Evolutionary conservation across 2,888 invertebrate species (phyloP).

Genomic region (Strigamia crassipes): DNA sequence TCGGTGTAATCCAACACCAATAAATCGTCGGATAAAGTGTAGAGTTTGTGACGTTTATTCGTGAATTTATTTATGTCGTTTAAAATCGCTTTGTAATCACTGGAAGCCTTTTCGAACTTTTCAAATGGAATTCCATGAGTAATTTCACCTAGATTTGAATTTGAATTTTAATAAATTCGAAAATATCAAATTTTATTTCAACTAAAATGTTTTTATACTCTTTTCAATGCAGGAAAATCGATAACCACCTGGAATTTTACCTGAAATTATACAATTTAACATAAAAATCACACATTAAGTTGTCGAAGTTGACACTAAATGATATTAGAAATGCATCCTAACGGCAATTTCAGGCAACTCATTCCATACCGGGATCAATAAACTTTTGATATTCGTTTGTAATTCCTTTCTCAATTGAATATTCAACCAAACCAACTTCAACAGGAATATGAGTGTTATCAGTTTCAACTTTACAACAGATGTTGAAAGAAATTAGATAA

Average conservation of each 20-base stretch:
- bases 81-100: not conserved
- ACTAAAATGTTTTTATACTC: not conserved
- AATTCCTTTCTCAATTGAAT: conserved; percentile 55
- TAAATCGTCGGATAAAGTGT: not conserved
- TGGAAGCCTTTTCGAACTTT: not conserved
- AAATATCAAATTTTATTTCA: not conserved
- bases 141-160: not conserved
- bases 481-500: conserved; percentile 55
- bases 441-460: conserved; percentile 54
- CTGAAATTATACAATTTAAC: conserved; percentile 46
- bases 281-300: no score
- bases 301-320: no score
- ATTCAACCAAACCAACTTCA: conserved; percentile 56
- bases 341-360: no score
- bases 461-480: conserved; percentile 53
- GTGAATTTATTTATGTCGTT: not conserved
- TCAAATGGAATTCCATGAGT: not conserved
- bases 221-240: not conserved
- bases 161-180: not conserved
- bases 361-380: conserved; percentile 54
- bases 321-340: no score
- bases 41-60: not conserved
- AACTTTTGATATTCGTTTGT: conserved; percentile 54
- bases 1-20: not conserved
- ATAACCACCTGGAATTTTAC: conserved; percentile 49